phyloP scores from a whole-genome alignment of 2,888 invertebrate species.

The Acleris cristana region DNA sequence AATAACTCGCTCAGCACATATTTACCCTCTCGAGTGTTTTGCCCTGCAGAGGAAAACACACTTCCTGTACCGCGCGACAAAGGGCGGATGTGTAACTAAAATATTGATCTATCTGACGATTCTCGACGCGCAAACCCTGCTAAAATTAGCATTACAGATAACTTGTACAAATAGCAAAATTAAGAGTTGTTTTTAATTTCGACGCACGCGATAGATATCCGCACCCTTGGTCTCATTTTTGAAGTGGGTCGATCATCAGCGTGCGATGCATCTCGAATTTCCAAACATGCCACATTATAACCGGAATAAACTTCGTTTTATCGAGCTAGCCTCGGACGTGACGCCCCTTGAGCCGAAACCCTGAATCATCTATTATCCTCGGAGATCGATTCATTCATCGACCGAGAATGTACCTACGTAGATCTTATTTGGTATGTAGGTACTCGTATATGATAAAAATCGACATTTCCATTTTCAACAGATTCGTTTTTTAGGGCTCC shows the following conservation, averaged over 20 bases:
- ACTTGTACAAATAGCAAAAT: constrained; percentile 14
- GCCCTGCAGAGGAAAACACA: constrained; percentile 54
- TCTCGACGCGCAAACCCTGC: constrained; percentile 6
- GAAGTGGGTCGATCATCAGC: constrained; percentile 25
- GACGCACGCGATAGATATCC: constrained; percentile 15
- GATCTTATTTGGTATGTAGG: too few relatives aligned
- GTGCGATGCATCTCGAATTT: constrained; percentile 32
- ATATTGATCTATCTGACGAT: constrained; percentile 58
- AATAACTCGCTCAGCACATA: background rate
- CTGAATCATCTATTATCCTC: constrained; percentile 45
- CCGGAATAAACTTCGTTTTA: constrained; percentile 43
- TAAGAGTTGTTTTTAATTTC: constrained; percentile 12
- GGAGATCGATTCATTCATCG: constrained; percentile 32
- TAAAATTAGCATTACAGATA: constrained; percentile 24
- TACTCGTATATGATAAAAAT: too few relatives aligned
- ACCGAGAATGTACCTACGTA: background rate
- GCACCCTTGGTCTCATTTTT: constrained; percentile 31
- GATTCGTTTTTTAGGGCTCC: too few relatives aligned
- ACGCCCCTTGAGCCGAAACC: constrained; percentile 62
- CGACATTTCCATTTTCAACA: too few relatives aligned
- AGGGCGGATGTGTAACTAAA: constrained; percentile 65
- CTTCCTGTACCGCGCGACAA: constrained; percentile 57
- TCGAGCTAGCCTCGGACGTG: constrained; percentile 63
- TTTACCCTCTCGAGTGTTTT: constrained; percentile 22
- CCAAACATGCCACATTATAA: constrained; percentile 37